These are phyloP conservation scores for Paramormyrops hopkinsi DNA, from an alignment of 2,797 vertebrate species.

Conservation along the genomic window DNA sequence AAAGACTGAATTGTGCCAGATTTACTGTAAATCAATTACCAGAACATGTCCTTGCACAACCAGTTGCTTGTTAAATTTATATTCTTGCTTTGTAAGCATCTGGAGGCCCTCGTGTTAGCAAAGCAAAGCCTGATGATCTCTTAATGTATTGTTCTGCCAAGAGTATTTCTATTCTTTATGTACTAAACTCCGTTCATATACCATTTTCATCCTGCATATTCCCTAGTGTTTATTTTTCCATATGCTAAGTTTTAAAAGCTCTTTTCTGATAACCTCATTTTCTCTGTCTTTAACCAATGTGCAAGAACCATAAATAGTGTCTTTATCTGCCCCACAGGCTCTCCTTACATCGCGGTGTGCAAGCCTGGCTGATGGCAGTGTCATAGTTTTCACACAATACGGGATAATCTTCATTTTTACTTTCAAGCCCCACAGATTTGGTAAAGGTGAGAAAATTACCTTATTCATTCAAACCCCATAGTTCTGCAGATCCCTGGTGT, in stretches of 20 bases:
- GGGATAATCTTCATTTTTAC: background rate
- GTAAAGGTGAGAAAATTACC: background rate
- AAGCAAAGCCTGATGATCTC: slow-evolving; percentile 15
- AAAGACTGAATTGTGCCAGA: background rate
- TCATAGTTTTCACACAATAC: background rate
- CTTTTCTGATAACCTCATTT: background rate
- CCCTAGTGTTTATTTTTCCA: slow-evolving; percentile 27
- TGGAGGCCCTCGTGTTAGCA: slow-evolving; percentile 41
- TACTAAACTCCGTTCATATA: background rate
- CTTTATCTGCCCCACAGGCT: too few species aligned
- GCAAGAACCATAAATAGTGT: background rate
- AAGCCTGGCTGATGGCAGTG: background rate
- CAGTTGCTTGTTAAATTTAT: slow-evolving; percentile 23
- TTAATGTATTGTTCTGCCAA: background rate
- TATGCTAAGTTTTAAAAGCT: slow-evolving; percentile 42
- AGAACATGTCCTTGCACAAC: background rate
- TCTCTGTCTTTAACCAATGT: background rate
- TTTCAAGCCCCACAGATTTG: background rate
- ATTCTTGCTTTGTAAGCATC: slow-evolving; percentile 35
- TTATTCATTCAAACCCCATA: background rate
- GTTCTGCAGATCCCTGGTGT: background rate
- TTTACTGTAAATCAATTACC: background rate
- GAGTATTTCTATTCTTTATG: slow-evolving; percentile 10
- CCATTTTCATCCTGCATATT: background rate
- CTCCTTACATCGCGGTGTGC: background rate